Base-by-base conservation (phyloP, 2,888 invertebrate genomes). In the Scaptomyza flava region DNA sequence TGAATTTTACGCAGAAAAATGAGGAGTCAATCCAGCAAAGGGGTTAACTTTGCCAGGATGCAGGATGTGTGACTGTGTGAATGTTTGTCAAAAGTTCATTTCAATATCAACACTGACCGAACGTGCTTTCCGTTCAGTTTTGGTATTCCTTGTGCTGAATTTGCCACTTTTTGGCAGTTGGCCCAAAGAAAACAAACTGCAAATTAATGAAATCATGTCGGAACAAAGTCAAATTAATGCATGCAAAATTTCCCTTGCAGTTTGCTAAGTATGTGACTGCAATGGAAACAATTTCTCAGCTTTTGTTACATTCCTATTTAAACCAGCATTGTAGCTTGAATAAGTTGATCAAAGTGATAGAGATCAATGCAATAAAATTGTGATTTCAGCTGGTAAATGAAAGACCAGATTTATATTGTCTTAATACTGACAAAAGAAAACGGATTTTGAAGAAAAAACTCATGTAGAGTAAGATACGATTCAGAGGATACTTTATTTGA, bases 161-260 rank as follows among this genome's bases (percentile, higher is more conserved):
- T 45, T 70, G 36, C 8, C 33, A 8, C 41, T 30, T 50, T 57
- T 57, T 77, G 59, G 77, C 57, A 51, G 50, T 9, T 43, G 57
- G 53, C 72, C 67, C 61, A 60, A 60, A 23, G 27, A 17, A 8
- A 31, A 34, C 58, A 50, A 33, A 33, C 60, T 77, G 74, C 67
- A 74, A 72, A 72, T 77, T 74, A 67, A 74, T 77, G 72, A 48
- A 67, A 45, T 47, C 60, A 17, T 54, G 53, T 50, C 60, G 48
- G 33, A 46, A 43, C 56, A 2, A 33, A 36, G 43, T 20, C 30
- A 23, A 51, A 59, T 59, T 48, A 52, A 50, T 68, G 59, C 48
- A 48, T 12, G 52, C n/a, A n/a, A 20, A 12, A 9, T 50, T 23
- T 43, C 23, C 14, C 34, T 20, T 48, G 42, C 31, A 12, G n/a